Percentiles rank a stretch among this genome's conserved stretches.
Evolutionary conservation across 2,113 vertebrate species (phyloP).

Genomic region (Cisticola juncidis): DNA sequence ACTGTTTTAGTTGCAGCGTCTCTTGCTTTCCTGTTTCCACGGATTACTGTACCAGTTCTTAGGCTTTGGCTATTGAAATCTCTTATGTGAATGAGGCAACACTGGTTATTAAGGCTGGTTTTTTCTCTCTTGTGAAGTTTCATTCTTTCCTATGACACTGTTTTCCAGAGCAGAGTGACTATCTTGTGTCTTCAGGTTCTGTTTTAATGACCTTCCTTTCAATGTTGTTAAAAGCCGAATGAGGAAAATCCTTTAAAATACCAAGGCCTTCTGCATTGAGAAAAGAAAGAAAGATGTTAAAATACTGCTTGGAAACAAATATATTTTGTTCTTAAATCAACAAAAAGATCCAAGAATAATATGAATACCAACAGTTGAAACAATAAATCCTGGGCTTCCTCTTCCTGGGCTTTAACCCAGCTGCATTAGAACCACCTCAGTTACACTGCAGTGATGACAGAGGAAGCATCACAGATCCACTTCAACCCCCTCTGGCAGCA

Average conservation of each 20-base stretch:
- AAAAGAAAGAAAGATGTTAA: not conserved
- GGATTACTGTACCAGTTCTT: conserved; percentile 72
- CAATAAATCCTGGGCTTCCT: not conserved
- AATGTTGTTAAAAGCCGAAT: conserved; percentile 80
- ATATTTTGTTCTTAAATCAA: not conserved
- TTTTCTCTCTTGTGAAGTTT: conserved; percentile 83
- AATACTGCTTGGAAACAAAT: not conserved
- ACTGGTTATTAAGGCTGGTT: conserved; percentile 95
- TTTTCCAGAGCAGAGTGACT: conserved; percentile 81
- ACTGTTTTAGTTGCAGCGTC: conserved; percentile 70
- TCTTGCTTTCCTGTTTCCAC: conserved; percentile 62
- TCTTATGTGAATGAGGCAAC: conserved; percentile 90
- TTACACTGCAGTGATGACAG: not conserved
- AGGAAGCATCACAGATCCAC: not conserved
- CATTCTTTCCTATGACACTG: conserved; percentile 75
- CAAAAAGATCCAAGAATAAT: not conserved
- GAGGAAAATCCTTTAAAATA: conserved; percentile 85
- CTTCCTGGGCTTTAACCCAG: not conserved
- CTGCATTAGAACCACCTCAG: not conserved
- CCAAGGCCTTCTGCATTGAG: conserved; percentile 83
- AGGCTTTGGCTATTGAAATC: conserved; percentile 89
- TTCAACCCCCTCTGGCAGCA: not conserved
- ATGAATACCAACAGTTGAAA: not conserved
- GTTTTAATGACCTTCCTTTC: conserved; percentile 94
- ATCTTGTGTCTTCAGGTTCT: conserved; percentile 96